A percentile compares a stretch with the other conserved stretches of the same genome.
Evolutionary conservation across 35 echinoderm and acorn worm species (phyloP).

Genomic region (Stichopus chloronotus): DNA sequence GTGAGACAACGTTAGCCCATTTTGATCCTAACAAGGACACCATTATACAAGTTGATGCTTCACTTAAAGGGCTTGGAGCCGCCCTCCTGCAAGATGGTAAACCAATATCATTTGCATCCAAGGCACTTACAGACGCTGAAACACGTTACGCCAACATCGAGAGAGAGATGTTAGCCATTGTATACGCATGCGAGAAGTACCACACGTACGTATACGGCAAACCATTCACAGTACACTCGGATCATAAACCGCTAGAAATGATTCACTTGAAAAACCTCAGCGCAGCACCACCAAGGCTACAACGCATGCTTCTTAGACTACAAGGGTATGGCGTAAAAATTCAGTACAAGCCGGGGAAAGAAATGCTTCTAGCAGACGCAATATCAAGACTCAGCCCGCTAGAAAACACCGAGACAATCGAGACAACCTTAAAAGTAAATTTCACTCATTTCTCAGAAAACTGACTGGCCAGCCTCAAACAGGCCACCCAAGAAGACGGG

Average conservation of each 20-base stretch:
- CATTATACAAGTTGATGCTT: constrained; percentile 62
- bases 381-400: not conserved
- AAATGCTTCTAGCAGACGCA: constrained; percentile 6
- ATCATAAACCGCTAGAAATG: constrained; percentile 75
- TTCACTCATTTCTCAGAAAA: not conserved
- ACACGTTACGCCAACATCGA: constrained; percentile 69
- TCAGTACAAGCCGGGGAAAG: constrained; percentile 42
- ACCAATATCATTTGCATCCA: constrained; percentile 59
- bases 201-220: constrained; percentile 73
- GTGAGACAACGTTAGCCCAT: constrained; percentile 46
- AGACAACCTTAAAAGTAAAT: constrained; percentile 31
- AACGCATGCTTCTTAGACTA: constrained; percentile 59
- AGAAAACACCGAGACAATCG: not conserved
- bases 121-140: constrained; percentile 61
- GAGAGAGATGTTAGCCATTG: constrained; percentile 64
- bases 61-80: constrained; percentile 3
- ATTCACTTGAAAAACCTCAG: constrained; percentile 57
- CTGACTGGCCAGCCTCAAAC: constrained; percentile 2
- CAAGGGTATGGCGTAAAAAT: constrained; percentile 50
- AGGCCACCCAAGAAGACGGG: constrained; percentile 4
- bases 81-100: constrained; percentile 1
- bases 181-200: constrained; percentile 70
- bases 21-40: constrained; percentile 72
- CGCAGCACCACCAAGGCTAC: constrained; percentile 54
- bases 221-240: constrained; percentile 37